Evolutionary conservation across 2,797 vertebrate genomes (phyloP), one percentile per base, ranked within the genome.

Genomic region (Cuniculus paca): DNA sequence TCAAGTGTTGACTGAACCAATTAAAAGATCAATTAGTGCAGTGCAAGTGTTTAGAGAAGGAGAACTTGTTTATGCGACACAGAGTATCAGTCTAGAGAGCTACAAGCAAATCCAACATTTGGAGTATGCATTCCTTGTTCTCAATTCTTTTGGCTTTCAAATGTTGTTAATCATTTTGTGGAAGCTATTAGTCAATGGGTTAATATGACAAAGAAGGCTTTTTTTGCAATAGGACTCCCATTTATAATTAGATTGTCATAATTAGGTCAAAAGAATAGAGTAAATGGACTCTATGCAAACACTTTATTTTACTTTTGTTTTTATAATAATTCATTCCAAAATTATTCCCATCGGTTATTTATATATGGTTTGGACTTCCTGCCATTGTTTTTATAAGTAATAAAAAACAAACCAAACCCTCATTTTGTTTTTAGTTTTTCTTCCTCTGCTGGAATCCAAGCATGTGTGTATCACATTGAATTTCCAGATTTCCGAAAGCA

Each of bases 21-120:
- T 98, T 98, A 98, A 98, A 98, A 98, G 98, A 99, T 98, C 98
- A 98, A 98, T 99, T 98, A 98, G 97, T 68, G 95, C 95, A 95
- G 94, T 12, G 58, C 88, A 96, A 97, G 96, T 95, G 97, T 98
- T 98, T 85, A 45, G 96, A 98, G 98, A 97, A 88, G 50, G 50
- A 50, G 95, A 74, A 93, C 94, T 95, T 31, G 42, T 97, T 95
- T 97, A 88, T 89, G 6, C 98, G 98, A 98, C 98, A 97, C 6
- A 2, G 95, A 96, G 88, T 97, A 80, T 75, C 93, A 79, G 88
- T 1, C 0, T 6, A 1, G 17, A 94, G 82, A 77, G 91, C 87
- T 80, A 5, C 68, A 24, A 58, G 63, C 11, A 13, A 70, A 82
- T 36, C 24, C 56, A 12, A 6, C 61, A 24, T 50, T 34, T 31